Percentiles rank a stretch among this genome's conserved stretches.
These are phyloP conservation scores for Nomada fabriciana DNA, from an alignment of 2,888 invertebrate species.

Conservation along the genomic window DNA sequence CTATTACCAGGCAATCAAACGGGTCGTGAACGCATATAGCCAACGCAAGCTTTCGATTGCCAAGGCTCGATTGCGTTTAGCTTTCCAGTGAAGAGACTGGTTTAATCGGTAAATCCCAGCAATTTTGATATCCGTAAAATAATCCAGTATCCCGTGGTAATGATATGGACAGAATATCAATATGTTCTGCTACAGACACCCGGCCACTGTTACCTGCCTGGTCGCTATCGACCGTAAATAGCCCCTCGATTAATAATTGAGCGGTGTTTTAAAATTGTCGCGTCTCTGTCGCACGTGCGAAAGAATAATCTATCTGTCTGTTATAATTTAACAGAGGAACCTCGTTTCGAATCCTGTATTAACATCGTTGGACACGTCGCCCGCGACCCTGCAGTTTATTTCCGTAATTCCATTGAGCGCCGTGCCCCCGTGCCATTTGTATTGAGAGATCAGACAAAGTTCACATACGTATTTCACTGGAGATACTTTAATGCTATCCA, in stretches of 20 bases:
- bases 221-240: slow-evolving; percentile 32
- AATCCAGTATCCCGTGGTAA: slow-evolving; percentile 39
- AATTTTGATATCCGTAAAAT: slow-evolving; percentile 56
- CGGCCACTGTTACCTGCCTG: slow-evolving; percentile 20
- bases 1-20: slow-evolving; percentile 26
- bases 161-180: slow-evolving; percentile 45
- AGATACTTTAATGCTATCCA: slow-evolving; percentile 51
- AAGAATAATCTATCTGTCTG: slow-evolving; percentile 11
- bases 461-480: slow-evolving; percentile 39
- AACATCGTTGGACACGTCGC: slow-evolving; percentile 32
- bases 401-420: slow-evolving; percentile 4
- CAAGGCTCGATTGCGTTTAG: slow-evolving; percentile 53
- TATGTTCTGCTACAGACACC: slow-evolving; percentile 46
- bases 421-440: slow-evolving; percentile 7
- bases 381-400: slow-evolving; percentile 40
- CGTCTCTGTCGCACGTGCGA: neutral
- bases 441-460: slow-evolving; percentile 16
- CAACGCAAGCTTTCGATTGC: slow-evolving; percentile 33
- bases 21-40: slow-evolving; percentile 18
- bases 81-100: slow-evolving; percentile 42
- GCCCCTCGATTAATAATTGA: slow-evolving; percentile 34
- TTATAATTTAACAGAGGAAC: slow-evolving; percentile 20
- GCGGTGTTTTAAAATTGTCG: slow-evolving; percentile 15
- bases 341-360: slow-evolving; percentile 18
- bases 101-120: slow-evolving; percentile 53